phyloP scores from a whole-genome alignment of 2,113 vertebrate species.

The Pteronura brasiliensis region DNA sequence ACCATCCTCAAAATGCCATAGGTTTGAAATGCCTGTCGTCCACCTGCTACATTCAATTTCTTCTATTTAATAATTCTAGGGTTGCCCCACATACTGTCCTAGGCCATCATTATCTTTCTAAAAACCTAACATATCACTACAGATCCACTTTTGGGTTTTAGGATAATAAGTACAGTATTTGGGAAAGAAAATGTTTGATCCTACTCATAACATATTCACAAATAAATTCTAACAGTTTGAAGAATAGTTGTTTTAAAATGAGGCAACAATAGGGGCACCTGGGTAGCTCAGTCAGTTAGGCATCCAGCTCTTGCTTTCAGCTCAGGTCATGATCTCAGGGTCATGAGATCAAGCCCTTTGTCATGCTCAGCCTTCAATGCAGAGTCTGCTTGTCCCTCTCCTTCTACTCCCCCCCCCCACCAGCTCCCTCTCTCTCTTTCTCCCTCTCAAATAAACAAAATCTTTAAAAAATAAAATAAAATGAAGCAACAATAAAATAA shows the following conservation, averaged over 20 bases:
- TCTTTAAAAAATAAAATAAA: neutral
- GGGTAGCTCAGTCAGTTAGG: neutral
- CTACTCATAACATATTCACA: neutral
- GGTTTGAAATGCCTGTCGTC: neutral
- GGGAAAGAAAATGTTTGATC: neutral
- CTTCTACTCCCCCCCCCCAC: neutral
- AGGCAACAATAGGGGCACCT: neutral
- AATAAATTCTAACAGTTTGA: neutral
- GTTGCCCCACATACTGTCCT: neutral
- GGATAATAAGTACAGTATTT: neutral
- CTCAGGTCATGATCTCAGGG: neutral
- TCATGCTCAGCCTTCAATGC: neutral
- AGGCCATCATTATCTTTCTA: neutral
- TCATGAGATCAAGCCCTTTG: neutral
- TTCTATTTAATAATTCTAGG: neutral
- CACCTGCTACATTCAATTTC: neutral
- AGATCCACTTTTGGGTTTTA: neutral
- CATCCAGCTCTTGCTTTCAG: neutral
- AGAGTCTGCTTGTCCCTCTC: neutral
- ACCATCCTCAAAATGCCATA: neutral
- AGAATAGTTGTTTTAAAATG: slow-evolving; percentile 11
- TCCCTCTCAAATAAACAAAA: neutral
- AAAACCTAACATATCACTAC: neutral
- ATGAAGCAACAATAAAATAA: neutral
- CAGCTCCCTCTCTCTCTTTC: neutral